These are phyloP conservation scores for Adrianichthys oophorus DNA, from an alignment of 2,797 vertebrate species.

Conservation along the genomic window DNA sequence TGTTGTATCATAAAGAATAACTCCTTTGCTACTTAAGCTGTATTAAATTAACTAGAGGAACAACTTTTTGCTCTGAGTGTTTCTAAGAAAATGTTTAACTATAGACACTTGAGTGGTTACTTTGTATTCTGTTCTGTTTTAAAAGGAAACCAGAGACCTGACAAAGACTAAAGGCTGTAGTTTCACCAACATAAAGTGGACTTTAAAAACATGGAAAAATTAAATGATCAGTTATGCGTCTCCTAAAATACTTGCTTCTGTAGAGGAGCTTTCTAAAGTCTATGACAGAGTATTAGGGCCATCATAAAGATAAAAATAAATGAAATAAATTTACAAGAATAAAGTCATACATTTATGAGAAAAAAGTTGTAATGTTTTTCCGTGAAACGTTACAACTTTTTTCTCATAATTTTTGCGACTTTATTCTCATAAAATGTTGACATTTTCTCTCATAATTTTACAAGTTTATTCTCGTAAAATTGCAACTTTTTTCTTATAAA, in stretches of 20 bases:
- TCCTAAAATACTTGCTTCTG: neutral
- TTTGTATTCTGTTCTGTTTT: constrained; percentile 7
- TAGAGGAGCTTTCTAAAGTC: too few species aligned
- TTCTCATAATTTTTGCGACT: too few species aligned
- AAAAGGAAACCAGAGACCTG: constrained; percentile 5
- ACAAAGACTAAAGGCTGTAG: neutral
- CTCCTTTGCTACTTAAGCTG: constrained; percentile 7
- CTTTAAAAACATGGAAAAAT: constrained; percentile 3
- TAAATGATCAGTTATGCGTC: constrained; percentile 16
- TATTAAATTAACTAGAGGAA: constrained; percentile 31
- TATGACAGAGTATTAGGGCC: too few species aligned
- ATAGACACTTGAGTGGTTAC: constrained; percentile 3
- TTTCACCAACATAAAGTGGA: constrained; percentile 3
- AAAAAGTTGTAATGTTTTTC: too few species aligned
- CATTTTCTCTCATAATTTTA: too few species aligned
- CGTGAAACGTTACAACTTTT: too few species aligned
- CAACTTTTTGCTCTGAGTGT: constrained; percentile 37
- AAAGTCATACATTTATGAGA: too few species aligned
- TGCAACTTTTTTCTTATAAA: too few species aligned
- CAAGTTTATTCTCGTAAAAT: too few species aligned
- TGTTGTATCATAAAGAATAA: constrained; percentile 4
- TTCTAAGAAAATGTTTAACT: neutral
- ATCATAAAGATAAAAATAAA: too few species aligned
- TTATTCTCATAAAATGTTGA: too few species aligned
- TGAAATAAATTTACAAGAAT: too few species aligned